These are phyloP conservation scores for Electrona antarctica DNA, from an alignment of 2,113 vertebrate genomes.

Conservation along the genomic window DNA sequence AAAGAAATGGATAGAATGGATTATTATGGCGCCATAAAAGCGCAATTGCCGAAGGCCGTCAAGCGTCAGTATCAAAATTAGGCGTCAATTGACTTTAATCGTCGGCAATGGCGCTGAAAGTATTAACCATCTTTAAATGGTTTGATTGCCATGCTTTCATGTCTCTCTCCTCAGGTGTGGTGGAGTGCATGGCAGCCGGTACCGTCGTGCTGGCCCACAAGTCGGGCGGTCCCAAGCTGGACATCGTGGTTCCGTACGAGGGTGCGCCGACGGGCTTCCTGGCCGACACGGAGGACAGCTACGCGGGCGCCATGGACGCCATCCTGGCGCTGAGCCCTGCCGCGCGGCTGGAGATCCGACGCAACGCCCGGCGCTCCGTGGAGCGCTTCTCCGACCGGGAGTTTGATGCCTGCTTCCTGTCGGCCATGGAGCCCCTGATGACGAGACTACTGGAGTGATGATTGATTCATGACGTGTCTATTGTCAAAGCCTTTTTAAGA, in stretches of 20 bases:
- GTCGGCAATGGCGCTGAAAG: no score
- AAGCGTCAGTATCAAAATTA: no score
- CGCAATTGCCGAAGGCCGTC: no score
- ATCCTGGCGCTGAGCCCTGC: constrained; percentile 84
- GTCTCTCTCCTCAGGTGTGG: constrained; percentile 80
- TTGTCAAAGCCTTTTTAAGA: no score
- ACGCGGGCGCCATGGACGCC: constrained; percentile 84
- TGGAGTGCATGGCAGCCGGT: constrained; percentile 97
- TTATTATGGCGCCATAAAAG: no score
- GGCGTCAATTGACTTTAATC: no score
- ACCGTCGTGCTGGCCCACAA: constrained; percentile 90
- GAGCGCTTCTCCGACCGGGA: constrained; percentile 89
- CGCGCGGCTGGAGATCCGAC: constrained; percentile 81
- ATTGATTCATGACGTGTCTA: constrained; percentile 14
- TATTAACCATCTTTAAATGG: no score
- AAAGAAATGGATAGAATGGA: no score
- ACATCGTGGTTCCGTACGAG: constrained; percentile 87
- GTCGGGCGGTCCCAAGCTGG: constrained; percentile 91
- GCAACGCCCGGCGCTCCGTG: constrained; percentile 84
- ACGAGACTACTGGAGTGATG: constrained; percentile 49
- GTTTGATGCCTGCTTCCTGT: constrained; percentile 87
- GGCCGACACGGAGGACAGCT: constrained; percentile 87
- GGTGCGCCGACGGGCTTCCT: constrained; percentile 87
- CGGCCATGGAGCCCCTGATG: constrained; percentile 77
- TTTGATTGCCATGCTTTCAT: no score